A percentile compares a stretch with the other conserved stretches of the same genome.
These are phyloP conservation scores for Polietes domitor DNA, from an alignment of 2,888 invertebrate genomes.

Conservation along the genomic window DNA sequence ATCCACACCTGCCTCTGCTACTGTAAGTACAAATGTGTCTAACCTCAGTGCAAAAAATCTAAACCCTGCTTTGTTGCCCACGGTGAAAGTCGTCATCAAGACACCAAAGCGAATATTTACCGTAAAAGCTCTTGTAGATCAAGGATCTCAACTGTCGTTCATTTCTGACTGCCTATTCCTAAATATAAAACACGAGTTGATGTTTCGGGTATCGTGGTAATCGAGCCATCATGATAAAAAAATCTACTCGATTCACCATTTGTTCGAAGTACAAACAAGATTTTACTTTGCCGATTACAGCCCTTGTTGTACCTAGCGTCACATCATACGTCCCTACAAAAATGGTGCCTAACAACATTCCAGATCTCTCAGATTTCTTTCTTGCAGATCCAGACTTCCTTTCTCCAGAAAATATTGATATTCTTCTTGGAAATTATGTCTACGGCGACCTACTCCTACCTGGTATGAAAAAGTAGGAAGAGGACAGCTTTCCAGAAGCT, in stretches of 20 bases:
- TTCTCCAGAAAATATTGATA: constrained; percentile 37
- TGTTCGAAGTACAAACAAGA: constrained; percentile 1
- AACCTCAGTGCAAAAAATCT: constrained; percentile 1
- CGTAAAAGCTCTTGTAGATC: constrained; percentile 43
- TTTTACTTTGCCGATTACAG: constrained; percentile 14
- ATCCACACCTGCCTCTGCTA: constrained; percentile 11
- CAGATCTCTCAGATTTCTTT: constrained; percentile 13
- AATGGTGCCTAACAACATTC: neutral
- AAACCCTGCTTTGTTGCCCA: constrained; percentile 43
- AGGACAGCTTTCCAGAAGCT: constrained; percentile 11
- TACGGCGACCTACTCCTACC: constrained; percentile 40
- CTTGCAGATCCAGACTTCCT: constrained; percentile 43
- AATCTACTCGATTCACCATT: constrained; percentile 4
- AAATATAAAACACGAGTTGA: constrained; percentile 27
- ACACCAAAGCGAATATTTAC: neutral
- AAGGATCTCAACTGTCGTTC: constrained; percentile 46
- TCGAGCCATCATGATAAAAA: neutral
- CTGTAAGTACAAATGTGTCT: constrained; percentile 12
- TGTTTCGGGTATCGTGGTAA: constrained; percentile 47
- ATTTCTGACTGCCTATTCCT: constrained; percentile 35
- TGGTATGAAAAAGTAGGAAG: constrained; percentile 44
- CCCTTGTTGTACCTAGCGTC: constrained; percentile 38
- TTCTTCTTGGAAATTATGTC: constrained; percentile 42
- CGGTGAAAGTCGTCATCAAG: constrained; percentile 24
- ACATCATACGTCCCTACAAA: constrained; percentile 32